Evolutionary conservation across 2,888 invertebrate genomes (phyloP), one percentile per base, ranked within the genome.

Genomic region (Cosmia trapezina): DNA sequence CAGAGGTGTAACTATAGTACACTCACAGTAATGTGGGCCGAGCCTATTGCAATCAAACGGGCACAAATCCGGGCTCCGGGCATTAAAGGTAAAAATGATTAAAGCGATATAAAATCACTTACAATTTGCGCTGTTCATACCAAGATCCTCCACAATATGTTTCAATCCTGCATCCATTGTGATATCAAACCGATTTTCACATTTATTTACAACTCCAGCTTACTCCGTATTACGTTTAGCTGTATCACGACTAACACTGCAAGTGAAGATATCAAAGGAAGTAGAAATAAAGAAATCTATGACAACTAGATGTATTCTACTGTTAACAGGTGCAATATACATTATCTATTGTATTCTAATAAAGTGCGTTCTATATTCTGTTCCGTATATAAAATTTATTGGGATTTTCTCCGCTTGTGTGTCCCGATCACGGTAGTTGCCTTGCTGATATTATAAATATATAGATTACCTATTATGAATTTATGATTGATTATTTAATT

Each of bases 281-380:
- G 2, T 68, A 14, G 41, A 66, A 14, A 63, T 64, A 53, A 77
- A 43, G 77, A 73, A 82, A 79, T 83, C 17, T 78, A 73, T 76
- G 67, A 47, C 65, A 85, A 68, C 41, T 65, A 75, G 37, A 76
- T 75, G 74, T 68, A 80, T 72, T 79, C 28, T 56, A 41, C 4
- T 71, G 33, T 43, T 22, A 51, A 67, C 14, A 17, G n/a, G 53
- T 78, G 62, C 76, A 82, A 45, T 62, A 51, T 28, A 57, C 63
- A 51, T 68, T 54, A 60, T 22, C 82, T 76, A 89, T 90, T 89
- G 89, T 90, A 90, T 90, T 87, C 82, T 83, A 90, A 89, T 85
- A 76, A 37, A 74, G 76, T 72, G 77, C 76, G 83, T 65, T 70
- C 80, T 62, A 79, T 51, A 79, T 83, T 49, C 51, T 54, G 37